A percentile compares a stretch with the other conserved stretches of the same genome.
Evolutionary conservation across 2,113 vertebrate genomes (phyloP).

Genomic region (Phylloscopus whistleri): DNA sequence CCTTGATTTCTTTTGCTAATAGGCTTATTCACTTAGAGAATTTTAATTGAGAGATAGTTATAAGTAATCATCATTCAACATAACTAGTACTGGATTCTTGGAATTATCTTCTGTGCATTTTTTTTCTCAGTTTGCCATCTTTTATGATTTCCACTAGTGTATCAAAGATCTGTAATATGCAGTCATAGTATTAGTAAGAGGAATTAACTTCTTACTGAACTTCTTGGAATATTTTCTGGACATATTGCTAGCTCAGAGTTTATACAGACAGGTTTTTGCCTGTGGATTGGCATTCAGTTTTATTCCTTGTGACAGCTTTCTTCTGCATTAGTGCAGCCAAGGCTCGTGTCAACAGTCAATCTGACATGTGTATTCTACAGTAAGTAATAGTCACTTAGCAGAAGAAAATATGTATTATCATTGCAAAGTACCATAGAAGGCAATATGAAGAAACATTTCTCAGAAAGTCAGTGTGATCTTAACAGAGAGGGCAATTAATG

Average conservation of each 20-base stretch:
- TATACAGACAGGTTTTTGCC: background rate
- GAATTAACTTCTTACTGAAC: constrained; percentile 27
- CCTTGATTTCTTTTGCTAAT: background rate
- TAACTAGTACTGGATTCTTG: background rate
- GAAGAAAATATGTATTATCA: constrained; percentile 30
- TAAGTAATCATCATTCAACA: background rate
- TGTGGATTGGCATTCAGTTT: constrained; percentile 47
- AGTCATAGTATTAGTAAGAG: background rate
- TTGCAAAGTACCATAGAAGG: background rate
- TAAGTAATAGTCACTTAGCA: constrained; percentile 63
- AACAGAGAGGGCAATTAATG: constrained; percentile 9
- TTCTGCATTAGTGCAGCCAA: constrained; percentile 57
- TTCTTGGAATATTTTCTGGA: constrained; percentile 16
- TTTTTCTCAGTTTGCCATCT: background rate
- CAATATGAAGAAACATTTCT: constrained; percentile 32
- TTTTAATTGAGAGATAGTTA: background rate
- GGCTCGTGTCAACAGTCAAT: constrained; percentile 50
- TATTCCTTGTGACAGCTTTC: constrained; percentile 68
- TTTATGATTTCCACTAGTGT: background rate
- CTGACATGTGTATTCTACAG: constrained; percentile 67
- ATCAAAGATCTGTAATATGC: background rate
- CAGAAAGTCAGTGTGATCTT: constrained; percentile 13
- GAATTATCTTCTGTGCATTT: background rate
- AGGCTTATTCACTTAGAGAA: background rate
- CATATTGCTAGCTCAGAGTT: constrained; percentile 31